A percentile compares a stretch with the other conserved stretches of the same genome.
Evolutionary conservation across 2,113 vertebrate genomes (phyloP).

Genomic region (Merops nubicus): DNA sequence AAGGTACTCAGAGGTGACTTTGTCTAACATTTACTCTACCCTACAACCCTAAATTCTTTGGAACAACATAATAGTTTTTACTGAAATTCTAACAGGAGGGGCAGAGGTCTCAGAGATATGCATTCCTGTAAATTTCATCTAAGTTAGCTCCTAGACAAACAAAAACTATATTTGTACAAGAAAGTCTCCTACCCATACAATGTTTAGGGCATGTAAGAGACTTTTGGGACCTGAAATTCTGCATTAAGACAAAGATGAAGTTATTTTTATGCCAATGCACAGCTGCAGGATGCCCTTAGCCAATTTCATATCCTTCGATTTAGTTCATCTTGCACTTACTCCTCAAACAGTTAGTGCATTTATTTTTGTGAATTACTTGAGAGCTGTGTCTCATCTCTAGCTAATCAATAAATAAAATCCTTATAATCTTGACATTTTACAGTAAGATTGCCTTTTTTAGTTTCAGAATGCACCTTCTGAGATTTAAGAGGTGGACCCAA

Average conservation of each 20-base stretch:
- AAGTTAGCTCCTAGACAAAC: neutral
- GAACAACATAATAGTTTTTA: rapidly evolving
- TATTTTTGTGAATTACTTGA: neutral
- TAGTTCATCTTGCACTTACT: neutral
- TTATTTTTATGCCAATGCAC: neutral
- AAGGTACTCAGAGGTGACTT: neutral
- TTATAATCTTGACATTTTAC: neutral
- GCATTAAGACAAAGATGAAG: neutral
- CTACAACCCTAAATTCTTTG: neutral
- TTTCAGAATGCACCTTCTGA: neutral
- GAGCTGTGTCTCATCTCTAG: neutral
- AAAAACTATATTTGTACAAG: neutral
- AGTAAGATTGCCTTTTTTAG: neutral
- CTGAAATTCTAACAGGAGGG: neutral
- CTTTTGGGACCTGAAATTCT: neutral
- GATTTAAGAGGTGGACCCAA: neutral
- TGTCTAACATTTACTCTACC: neutral
- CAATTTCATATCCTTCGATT: neutral
- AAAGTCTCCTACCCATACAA: neutral
- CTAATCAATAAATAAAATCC: neutral
- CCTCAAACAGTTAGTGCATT: neutral
- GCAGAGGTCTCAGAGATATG: neutral
- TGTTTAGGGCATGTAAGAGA: neutral
- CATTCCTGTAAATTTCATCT: neutral
- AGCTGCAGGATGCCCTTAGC: neutral